Percentiles rank a stretch among this genome's conserved stretches.
These are phyloP conservation scores for Drosophila carrolli DNA, from an alignment of 1,140 invertebrate genomes.

Conservation along the genomic window DNA sequence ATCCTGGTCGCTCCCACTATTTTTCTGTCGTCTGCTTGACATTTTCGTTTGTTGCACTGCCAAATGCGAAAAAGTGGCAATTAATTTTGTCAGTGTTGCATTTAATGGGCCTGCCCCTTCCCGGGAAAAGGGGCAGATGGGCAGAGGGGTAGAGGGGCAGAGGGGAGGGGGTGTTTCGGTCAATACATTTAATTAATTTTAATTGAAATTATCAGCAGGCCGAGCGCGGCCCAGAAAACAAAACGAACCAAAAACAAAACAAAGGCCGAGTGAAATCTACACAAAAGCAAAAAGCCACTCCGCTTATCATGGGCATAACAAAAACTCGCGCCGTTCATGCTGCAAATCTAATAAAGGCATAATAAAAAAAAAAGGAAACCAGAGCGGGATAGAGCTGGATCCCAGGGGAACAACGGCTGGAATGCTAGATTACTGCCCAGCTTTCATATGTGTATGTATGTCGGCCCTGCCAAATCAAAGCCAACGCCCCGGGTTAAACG, in stretches of 20 bases:
- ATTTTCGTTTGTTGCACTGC: slow-evolving; percentile 81
- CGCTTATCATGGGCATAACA: slow-evolving; percentile 42
- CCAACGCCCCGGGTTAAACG: slow-evolving; percentile 29
- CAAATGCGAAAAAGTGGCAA: slow-evolving; percentile 81
- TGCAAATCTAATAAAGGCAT: slow-evolving; percentile 47
- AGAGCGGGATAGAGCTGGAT: background rate
- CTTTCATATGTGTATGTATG: background rate
- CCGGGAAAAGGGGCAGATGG: background rate
- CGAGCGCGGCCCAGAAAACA: slow-evolving; percentile 21
- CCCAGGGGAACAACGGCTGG: slow-evolving; percentile 5
- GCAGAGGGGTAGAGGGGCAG: background rate
- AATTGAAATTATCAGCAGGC: slow-evolving; percentile 68
- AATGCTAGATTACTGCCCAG: slow-evolving; percentile 12
- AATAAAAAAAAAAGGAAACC: slow-evolving; percentile 30
- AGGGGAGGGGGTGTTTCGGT: background rate
- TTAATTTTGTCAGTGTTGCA: slow-evolving; percentile 82
- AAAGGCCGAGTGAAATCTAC: slow-evolving; percentile 24
- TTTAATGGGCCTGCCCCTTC: slow-evolving; percentile 68
- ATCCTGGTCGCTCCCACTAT: background rate
- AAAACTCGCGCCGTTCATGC: slow-evolving; percentile 21
- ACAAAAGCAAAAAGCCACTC: slow-evolving; percentile 15
- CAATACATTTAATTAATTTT: slow-evolving; percentile 69
- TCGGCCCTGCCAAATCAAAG: background rate
- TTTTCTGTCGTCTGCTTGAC: slow-evolving; percentile 54
- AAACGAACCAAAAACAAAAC: slow-evolving; percentile 7